Evolutionary conservation across 2,797 vertebrate genomes (phyloP).

Genomic region (Hylomyscus alleni): DNA sequence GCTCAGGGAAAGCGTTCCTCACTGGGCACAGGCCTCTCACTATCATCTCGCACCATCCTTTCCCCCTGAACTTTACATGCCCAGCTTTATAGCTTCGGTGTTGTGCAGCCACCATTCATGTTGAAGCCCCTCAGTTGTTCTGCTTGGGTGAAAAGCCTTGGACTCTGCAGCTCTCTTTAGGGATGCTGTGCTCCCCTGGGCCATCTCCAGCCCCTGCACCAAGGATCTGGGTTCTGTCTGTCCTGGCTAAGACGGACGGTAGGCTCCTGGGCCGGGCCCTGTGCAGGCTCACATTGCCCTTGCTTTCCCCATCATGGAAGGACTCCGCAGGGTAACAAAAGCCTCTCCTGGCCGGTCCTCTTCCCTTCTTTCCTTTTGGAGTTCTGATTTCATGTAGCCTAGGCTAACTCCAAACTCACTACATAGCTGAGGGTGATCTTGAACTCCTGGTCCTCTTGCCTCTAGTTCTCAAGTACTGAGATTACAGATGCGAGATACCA

Average conservation of each 20-base stretch:
- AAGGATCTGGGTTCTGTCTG: conserved; percentile 87
- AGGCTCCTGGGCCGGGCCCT: neutral
- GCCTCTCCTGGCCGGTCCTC: neutral
- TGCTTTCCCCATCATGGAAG: neutral
- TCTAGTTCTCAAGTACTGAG: neutral
- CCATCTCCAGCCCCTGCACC: conserved; percentile 87
- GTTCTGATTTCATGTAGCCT: neutral
- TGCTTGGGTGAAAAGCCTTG: neutral
- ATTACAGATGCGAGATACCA: neutral
- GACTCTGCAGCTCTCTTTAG: neutral
- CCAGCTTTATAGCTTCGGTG: conserved; percentile 92
- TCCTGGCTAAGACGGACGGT: conserved; percentile 84
- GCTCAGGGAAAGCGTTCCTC: conserved; percentile 88
- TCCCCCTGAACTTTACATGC: conserved; percentile 90
- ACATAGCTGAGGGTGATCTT: neutral
- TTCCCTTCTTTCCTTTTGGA: neutral
- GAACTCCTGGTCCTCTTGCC: neutral
- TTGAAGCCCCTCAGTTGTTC: neutral
- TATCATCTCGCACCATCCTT: conserved; percentile 90
- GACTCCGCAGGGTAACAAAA: neutral
- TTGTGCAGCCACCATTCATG: conserved; percentile 68
- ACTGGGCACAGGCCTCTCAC: conserved; percentile 93
- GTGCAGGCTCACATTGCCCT: neutral
- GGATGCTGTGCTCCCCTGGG: conserved; percentile 77
- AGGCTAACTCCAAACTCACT: neutral